phyloP scores from a whole-genome alignment of 1,140 invertebrate species.

The Caenorhabditis elegans region DNA sequence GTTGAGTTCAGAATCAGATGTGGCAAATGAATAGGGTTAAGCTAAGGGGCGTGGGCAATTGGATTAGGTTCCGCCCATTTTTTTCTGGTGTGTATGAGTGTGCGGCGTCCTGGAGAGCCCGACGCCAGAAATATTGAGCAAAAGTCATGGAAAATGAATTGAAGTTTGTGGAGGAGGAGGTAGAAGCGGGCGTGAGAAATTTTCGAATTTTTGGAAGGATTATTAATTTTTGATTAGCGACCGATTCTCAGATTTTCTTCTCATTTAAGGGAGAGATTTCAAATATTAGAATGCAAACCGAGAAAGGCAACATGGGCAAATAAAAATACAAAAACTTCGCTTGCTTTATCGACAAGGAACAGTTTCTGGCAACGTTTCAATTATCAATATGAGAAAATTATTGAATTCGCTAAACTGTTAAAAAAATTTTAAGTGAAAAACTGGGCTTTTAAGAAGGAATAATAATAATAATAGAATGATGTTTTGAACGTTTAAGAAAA shows the following conservation, averaged over 20 bases:
- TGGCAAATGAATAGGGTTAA: neutral
- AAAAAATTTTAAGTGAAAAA: too few species aligned
- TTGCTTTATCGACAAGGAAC: too few species aligned
- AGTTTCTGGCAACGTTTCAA: too few species aligned
- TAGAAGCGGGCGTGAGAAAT: neutral
- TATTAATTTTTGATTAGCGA: neutral
- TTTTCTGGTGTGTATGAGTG: neutral
- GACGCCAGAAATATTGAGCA: neutral
- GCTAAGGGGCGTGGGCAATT: neutral
- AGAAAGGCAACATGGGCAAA: too few species aligned
- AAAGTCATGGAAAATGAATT: neutral
- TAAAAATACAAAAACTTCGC: too few species aligned
- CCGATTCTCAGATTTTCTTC: neutral
- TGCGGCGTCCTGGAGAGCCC: neutral
- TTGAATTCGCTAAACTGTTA: too few species aligned
- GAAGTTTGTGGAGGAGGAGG: too few species aligned
- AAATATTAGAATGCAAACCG: too few species aligned
- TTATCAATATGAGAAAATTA: too few species aligned
- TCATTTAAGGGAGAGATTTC: neutral
- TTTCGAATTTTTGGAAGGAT: neutral
- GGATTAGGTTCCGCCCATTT: conserved; percentile 7
- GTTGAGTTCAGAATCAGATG: neutral
- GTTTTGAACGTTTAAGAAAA: too few species aligned
- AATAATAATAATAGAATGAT: too few species aligned
- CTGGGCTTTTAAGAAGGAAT: too few species aligned